These are phyloP conservation scores for Eumacrocentrus americanus DNA, from an alignment of 2,888 invertebrate genomes.

Conservation along the genomic window DNA sequence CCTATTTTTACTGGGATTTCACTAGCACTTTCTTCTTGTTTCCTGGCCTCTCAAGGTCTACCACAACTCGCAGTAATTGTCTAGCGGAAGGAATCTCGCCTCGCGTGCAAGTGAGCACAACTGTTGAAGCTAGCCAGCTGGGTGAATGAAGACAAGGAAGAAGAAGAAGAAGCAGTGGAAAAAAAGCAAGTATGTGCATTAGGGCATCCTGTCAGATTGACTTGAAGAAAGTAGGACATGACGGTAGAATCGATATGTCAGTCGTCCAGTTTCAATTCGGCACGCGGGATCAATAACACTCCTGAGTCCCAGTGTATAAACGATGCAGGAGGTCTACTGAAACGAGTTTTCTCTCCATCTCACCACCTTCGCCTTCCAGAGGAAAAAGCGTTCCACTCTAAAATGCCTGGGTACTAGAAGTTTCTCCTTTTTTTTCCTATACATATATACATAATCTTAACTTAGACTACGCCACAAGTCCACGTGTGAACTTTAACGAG, in stretches of 20 bases:
- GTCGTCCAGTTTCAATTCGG: slow-evolving; percentile 53
- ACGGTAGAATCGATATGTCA: slow-evolving; percentile 50
- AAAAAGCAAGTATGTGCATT: slow-evolving; percentile 37
- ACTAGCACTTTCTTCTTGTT: too few species aligned
- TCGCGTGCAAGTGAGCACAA: not conserved
- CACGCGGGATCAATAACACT: slow-evolving; percentile 45
- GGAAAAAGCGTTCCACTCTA: not conserved
- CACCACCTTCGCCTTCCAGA: not conserved
- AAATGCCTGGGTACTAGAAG: not conserved
- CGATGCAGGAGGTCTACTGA: not conserved
- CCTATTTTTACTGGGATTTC: too few species aligned
- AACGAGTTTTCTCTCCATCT: not conserved
- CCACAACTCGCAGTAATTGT: not conserved
- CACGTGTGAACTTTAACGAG: too few species aligned
- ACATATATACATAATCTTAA: too few species aligned
- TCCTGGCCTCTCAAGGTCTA: not conserved
- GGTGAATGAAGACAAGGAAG: not conserved
- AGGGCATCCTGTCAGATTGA: slow-evolving; percentile 38
- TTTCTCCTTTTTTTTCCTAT: too few species aligned
- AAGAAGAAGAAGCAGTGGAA: not conserved
- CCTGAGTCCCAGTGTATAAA: slow-evolving; percentile 14
- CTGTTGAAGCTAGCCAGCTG: not conserved
- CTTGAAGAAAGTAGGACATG: slow-evolving; percentile 52
- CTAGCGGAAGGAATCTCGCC: not conserved
- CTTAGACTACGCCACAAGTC: too few species aligned